Conservation (phyloP, 2,797 vertebrate genomes). For the Sebastes jordani region DNA sequence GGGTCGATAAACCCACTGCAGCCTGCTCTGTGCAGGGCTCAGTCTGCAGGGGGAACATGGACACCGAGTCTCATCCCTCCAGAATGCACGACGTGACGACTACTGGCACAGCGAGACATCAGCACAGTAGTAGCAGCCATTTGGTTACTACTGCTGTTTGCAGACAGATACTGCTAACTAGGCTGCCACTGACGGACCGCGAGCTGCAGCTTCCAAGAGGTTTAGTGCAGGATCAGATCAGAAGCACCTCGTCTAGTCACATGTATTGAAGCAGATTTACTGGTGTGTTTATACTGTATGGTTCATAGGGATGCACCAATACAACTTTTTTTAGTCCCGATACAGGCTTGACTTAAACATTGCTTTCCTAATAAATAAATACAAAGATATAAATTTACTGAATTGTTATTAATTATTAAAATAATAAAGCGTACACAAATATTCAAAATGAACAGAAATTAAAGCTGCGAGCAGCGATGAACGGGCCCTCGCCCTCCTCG, state of each 20-base stretch:
- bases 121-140: constrained; percentile 32
- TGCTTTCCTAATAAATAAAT: too few relatives aligned
- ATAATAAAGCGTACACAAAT: too few relatives aligned
- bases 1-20: constrained; percentile 45
- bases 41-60: constrained; percentile 5
- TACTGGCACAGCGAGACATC: not conserved
- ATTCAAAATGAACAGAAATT: too few relatives aligned
- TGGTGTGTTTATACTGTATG: not conserved
- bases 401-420: too few relatives aligned
- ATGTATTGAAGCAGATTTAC: not conserved
- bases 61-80: constrained; percentile 21
- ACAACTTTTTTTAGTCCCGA: too few relatives aligned
- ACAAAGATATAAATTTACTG: too few relatives aligned
- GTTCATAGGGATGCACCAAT: not conserved
- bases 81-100: constrained; percentile 33
- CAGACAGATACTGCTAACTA: constrained; percentile 28
- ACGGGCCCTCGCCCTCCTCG: too few relatives aligned
- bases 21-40: constrained; percentile 10
- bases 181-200: not conserved
- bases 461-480: too few relatives aligned
- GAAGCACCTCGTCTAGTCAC: not conserved
- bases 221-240: not conserved
- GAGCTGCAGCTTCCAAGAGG: constrained; percentile 5
- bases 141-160: constrained; percentile 29
- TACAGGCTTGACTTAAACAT: too few relatives aligned